Evolutionary conservation across 2,113 vertebrate genomes (phyloP).

Genomic region (Naja naja): DNA sequence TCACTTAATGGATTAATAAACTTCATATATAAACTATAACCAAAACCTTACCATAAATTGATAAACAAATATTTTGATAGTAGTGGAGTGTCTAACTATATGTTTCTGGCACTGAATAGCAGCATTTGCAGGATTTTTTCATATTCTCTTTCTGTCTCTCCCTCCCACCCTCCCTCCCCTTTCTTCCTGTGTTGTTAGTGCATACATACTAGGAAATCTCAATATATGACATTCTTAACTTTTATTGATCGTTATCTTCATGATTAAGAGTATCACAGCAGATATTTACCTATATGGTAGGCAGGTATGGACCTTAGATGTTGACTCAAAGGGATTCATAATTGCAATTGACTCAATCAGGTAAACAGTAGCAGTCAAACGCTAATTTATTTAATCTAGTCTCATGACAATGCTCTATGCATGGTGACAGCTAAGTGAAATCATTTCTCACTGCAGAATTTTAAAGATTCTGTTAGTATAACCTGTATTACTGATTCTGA

Average conservation of each 20-base stretch:
- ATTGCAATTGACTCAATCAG: neutral
- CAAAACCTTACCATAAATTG: neutral
- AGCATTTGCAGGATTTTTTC: neutral
- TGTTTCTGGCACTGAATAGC: neutral
- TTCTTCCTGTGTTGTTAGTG: neutral
- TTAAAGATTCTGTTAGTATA: neutral
- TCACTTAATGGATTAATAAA: neutral
- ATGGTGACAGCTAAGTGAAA: neutral
- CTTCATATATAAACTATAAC: neutral
- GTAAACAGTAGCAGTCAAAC: neutral
- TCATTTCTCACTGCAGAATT: neutral
- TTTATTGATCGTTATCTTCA: neutral
- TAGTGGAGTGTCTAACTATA: neutral
- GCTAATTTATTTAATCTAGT: neutral
- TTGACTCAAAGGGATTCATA: neutral
- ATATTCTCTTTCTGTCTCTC: too few relatives aligned
- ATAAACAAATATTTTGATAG: neutral
- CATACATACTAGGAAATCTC: neutral
- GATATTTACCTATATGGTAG: neutral
- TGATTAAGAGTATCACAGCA: neutral
- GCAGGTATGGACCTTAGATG: neutral
- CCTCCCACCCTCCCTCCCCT: neutral
- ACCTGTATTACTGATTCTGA: neutral
- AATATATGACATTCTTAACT: neutral
- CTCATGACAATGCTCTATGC: neutral